Evolutionary conservation across 1,140 invertebrate genomes (phyloP).

Genomic region (Oryctes rhinoceros): DNA sequence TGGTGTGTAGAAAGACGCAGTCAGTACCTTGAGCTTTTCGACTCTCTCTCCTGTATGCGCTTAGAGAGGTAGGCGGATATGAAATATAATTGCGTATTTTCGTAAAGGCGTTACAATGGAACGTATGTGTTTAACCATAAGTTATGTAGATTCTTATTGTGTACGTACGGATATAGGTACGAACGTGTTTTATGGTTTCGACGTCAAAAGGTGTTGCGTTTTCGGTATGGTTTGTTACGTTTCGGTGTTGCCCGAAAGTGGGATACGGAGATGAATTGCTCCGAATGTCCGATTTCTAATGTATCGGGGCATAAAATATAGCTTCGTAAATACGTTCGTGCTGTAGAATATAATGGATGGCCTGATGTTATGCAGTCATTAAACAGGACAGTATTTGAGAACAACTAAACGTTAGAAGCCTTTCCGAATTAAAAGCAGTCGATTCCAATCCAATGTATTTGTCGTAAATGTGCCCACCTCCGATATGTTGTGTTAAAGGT

Average conservation of each 20-base stretch:
- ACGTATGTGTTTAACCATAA: not conserved
- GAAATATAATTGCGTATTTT: slow-evolving; percentile 20
- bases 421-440: too few species aligned
- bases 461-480: too few species aligned
- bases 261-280: slow-evolving; percentile 4
- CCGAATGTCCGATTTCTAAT: not conserved
- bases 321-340: not conserved
- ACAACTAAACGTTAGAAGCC: too few species aligned
- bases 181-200: slow-evolving; percentile 5
- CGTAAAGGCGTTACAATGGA: slow-evolving; percentile 1
- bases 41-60: too few species aligned
- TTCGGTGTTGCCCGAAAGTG: slow-evolving; percentile 4
- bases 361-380: not conserved
- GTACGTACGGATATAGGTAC: not conserved
- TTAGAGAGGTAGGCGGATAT: not conserved
- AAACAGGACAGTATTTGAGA: too few species aligned
- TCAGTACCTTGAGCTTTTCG: not conserved
- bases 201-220: not conserved
- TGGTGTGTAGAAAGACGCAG: slow-evolving; percentile 4
- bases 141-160: slow-evolving; percentile 15
- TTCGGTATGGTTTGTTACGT: not conserved
- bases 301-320: not conserved
- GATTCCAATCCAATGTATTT: too few species aligned
- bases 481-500: too few species aligned
- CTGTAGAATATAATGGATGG: not conserved